A percentile compares a stretch with the other conserved stretches of the same genome.
These are phyloP conservation scores for Lumbricus terrestris DNA, from an alignment of 2,888 invertebrate genomes.

Conservation along the genomic window DNA sequence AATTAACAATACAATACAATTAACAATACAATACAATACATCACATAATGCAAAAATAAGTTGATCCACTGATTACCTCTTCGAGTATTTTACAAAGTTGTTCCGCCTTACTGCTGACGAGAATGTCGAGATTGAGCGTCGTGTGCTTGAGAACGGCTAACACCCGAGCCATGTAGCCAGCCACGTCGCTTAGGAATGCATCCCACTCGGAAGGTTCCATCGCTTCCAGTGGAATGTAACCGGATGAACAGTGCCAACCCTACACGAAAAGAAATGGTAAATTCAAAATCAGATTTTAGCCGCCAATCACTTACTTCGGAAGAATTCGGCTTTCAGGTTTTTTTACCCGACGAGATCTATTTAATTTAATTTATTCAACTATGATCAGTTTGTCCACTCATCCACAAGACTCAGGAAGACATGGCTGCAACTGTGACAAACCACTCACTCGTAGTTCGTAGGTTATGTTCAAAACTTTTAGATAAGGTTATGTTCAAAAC, in stretches of 20 bases:
- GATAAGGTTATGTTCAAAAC: too few species aligned
- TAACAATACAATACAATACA: background rate
- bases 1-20: too few species aligned
- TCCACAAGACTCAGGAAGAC: background rate
- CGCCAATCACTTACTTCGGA: background rate
- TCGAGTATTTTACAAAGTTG: conserved; percentile 46
- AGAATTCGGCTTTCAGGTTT: background rate
- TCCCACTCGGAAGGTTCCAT: conserved; percentile 42
- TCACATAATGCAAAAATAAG: too few species aligned
- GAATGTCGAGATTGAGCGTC: conserved; percentile 32
- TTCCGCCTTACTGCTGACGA: conserved; percentile 43
- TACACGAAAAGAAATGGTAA: conserved; percentile 30
- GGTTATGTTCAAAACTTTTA: too few species aligned
- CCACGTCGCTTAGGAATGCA: conserved; percentile 36
- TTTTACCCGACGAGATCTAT: background rate
- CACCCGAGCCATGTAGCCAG: conserved; percentile 49
- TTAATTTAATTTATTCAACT: background rate
- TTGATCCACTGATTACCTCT: conserved; percentile 41
- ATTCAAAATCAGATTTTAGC: background rate
- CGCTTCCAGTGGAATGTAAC: conserved; percentile 41
- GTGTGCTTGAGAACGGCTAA: conserved; percentile 51
- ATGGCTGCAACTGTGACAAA: background rate
- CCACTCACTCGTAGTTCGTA: background rate
- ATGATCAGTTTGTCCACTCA: background rate
- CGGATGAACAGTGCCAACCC: conserved; percentile 51